A percentile compares a stretch with the other conserved stretches of the same genome.
These are phyloP conservation scores for Sarcoramphus papa DNA, from an alignment of 2,797 vertebrate species.

Conservation along the genomic window DNA sequence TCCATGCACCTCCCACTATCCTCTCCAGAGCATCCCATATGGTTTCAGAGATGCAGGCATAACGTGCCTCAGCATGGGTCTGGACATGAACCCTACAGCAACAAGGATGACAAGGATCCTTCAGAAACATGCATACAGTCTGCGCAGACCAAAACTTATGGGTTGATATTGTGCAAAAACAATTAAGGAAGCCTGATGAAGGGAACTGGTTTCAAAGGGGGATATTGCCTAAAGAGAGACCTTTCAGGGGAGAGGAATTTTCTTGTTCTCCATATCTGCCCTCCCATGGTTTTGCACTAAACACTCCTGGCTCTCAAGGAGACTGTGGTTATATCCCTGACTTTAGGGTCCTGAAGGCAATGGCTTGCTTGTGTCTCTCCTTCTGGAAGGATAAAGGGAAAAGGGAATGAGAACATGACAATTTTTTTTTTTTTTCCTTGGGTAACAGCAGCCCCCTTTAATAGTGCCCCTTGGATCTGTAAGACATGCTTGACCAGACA, in stretches of 20 bases:
- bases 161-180: neutral
- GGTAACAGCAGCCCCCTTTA: constrained; percentile 55
- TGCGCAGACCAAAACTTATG: neutral
- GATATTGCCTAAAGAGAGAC: neutral
- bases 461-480: constrained; percentile 53
- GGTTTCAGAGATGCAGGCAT: neutral
- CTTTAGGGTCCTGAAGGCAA: neutral
- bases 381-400: neutral
- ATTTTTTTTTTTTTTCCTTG: neutral
- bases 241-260: neutral
- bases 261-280: neutral
- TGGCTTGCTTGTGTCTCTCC: neutral
- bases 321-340: neutral
- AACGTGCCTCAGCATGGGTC: neutral
- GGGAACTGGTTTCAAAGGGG: neutral
- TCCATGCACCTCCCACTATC: neutral
- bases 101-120: neutral
- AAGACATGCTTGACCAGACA: constrained; percentile 71
- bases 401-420: constrained; percentile 4
- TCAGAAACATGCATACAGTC: accelerated
- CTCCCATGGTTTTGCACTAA: neutral
- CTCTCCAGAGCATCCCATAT: neutral
- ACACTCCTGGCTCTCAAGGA: neutral
- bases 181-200: neutral
- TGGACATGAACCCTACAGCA: neutral